Base-by-base conservation (phyloP, 2,888 invertebrate species). In the Cacoxenus indagator region DNA sequence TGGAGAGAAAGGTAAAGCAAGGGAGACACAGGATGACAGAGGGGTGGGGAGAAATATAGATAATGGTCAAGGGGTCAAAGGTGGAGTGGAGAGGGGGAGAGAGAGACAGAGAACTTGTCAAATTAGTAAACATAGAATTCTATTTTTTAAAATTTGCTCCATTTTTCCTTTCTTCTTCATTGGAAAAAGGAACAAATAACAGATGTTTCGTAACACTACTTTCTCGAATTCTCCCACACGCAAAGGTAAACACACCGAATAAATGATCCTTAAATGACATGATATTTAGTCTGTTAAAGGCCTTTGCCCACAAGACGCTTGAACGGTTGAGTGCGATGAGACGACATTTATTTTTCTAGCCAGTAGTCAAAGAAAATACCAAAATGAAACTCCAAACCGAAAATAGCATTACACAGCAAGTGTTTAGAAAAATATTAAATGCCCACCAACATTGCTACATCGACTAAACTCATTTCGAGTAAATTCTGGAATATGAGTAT, bases 391-490 rank as follows among this genome's bases (percentile, higher is more conserved):
- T 6, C 43, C 31, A 26, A 51, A 67, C 37, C 9, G n/a, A 46
- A 51, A 43, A 27, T 19, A 37, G 22, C 65, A 37, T 65, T 64
- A 66, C 57, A 27, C 57, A 45, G 65, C 65, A 68, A 68, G 68
- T 69, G 69, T 65, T 69, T 45, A 55, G 59, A 59, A 59, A 64
- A 68, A 54, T 64, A 48, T 11, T 55, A 46, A n/a, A n/a, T n/a
- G n/a, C n/a, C 59, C 65, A 68, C 24, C 67, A 68, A 24, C 64
- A 5, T 3, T 51, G 24, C 9, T 19, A 43, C 2, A 2, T 43
- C 0, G n/a, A 51, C n/a, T 51, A 48, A 17, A 22, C 51, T 51
- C 51, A 51, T 14, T 17, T 51, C 0, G n/a, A 43, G n/a, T 43
- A 43, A 43, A 2, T 43, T 43, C n/a, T 4, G 11, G 11, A 5